phyloP scores from a whole-genome alignment of 2,113 vertebrate species.

The Seriola dumerili region DNA sequence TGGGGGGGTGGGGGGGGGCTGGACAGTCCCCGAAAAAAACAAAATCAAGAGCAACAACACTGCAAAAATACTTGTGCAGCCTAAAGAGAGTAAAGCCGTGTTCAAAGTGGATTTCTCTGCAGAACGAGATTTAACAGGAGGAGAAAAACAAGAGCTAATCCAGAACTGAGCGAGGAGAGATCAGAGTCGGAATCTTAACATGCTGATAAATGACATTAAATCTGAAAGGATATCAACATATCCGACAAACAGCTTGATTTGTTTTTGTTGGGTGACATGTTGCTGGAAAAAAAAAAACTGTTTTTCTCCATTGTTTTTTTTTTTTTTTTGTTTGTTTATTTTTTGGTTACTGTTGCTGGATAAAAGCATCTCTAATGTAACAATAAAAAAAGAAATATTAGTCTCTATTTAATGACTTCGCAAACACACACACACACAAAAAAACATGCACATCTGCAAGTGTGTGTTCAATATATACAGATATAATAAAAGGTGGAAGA shows the following conservation, averaged over 20 bases:
- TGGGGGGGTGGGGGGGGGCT: no score
- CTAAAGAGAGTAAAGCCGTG: background rate
- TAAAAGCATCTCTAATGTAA: no score
- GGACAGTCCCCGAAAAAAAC: background rate
- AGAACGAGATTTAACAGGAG: slow-evolving; percentile 30
- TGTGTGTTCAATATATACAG: no score
- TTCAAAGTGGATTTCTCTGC: slow-evolving; percentile 49
- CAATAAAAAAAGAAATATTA: background rate
- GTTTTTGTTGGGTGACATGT: background rate
- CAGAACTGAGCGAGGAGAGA: slow-evolving; percentile 17
- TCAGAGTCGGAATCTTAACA: slow-evolving; percentile 21
- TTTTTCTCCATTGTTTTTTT: background rate
- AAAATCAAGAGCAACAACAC: background rate
- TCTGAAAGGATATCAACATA: slow-evolving; percentile 47
- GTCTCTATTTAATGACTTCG: background rate
- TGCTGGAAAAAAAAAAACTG: background rate
- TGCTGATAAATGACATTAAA: slow-evolving; percentile 52
- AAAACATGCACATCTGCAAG: no score
- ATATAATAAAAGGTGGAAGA: no score
- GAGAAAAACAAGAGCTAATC: slow-evolving; percentile 66
- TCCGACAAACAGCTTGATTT: slow-evolving; percentile 37
- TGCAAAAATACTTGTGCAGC: slow-evolving; percentile 2
- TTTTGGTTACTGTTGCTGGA: no score
- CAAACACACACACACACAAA: no score
- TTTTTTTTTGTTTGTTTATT: background rate